A percentile compares a stretch with the other conserved stretches of the same genome.
phyloP scores from a whole-genome alignment of 2,113 vertebrate species.

The Psilopogon haemacephalus region DNA sequence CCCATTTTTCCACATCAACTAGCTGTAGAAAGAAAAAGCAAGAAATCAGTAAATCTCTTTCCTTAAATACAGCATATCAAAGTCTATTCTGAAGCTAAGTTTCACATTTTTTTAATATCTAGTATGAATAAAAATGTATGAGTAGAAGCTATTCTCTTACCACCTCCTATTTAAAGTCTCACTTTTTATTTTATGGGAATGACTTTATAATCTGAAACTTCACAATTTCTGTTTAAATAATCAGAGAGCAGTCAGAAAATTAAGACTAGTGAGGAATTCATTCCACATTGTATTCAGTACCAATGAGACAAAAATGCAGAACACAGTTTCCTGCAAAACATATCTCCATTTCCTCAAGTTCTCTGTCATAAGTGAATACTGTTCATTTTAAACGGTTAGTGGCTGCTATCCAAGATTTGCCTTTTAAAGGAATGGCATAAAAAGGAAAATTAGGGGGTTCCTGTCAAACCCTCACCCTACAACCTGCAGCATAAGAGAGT shows the following conservation, averaged over 20 bases:
- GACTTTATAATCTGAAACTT: not conserved
- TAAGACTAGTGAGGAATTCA: not conserved
- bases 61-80: conserved; percentile 2
- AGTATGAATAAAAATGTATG: not conserved
- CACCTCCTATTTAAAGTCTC: not conserved
- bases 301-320: not conserved
- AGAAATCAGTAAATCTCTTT: conserved; percentile 71
- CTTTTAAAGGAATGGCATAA: not conserved
- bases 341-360: not conserved
- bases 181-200: not conserved
- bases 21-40: conserved; percentile 83
- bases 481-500: not conserved
- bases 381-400: not conserved
- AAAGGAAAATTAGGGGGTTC: not conserved
- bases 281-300: not conserved
- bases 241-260: not conserved
- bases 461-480: not conserved
- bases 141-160: not conserved
- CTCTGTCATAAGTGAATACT: not conserved
- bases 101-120: not conserved
- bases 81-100: conserved; percentile 29
- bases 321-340: not conserved
- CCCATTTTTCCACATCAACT: conserved; percentile 89
- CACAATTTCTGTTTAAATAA: not conserved
- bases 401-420: not conserved